Evolutionary conservation across 2,888 invertebrate species (phyloP).

Genomic region (Ophion obscuratus): DNA sequence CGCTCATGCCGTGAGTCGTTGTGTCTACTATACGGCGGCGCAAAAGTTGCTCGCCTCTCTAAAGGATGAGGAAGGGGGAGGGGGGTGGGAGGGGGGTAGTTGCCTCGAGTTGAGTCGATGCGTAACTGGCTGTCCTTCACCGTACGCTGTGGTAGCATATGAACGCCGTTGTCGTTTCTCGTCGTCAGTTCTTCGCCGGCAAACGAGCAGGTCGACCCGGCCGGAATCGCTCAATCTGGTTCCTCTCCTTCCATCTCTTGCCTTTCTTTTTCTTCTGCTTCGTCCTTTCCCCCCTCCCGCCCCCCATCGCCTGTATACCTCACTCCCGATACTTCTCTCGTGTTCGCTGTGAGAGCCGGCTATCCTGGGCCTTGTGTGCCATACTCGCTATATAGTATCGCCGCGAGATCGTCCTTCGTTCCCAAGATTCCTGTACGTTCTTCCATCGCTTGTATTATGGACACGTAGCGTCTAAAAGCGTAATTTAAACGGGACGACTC

Average conservation of each 20-base stretch:
- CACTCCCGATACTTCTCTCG: constrained; percentile 55
- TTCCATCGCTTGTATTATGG: neutral
- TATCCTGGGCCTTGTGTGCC: neutral
- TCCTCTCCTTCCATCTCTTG: constrained; percentile 58
- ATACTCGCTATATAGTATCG: constrained; percentile 16
- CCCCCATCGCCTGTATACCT: constrained; percentile 46
- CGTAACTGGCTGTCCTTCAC: constrained; percentile 68
- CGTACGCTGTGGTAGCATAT: constrained; percentile 45
- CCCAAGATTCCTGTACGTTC: constrained; percentile 19
- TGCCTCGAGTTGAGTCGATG: constrained; percentile 50
- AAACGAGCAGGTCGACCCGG: constrained; percentile 55
- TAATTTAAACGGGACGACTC: neutral
- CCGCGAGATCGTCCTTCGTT: constrained; percentile 31
- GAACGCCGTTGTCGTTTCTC: constrained; percentile 61
- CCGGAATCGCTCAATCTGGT: constrained; percentile 67
- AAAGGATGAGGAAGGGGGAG: neutral
- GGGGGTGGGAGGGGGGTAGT: neutral
- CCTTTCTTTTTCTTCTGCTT: constrained; percentile 41
- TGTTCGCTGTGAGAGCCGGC: constrained; percentile 21
- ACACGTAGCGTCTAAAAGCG: neutral
- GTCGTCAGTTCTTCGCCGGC: constrained; percentile 64
- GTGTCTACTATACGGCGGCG: constrained; percentile 39
- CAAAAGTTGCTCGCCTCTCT: constrained; percentile 54
- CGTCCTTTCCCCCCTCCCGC: constrained; percentile 30
- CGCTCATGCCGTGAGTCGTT: constrained; percentile 18